Percentiles rank a stretch among this genome's conserved stretches.
Evolutionary conservation across 92 coral and sea anemone species (phyloP).

Genomic region (Porites cylindrica): DNA sequence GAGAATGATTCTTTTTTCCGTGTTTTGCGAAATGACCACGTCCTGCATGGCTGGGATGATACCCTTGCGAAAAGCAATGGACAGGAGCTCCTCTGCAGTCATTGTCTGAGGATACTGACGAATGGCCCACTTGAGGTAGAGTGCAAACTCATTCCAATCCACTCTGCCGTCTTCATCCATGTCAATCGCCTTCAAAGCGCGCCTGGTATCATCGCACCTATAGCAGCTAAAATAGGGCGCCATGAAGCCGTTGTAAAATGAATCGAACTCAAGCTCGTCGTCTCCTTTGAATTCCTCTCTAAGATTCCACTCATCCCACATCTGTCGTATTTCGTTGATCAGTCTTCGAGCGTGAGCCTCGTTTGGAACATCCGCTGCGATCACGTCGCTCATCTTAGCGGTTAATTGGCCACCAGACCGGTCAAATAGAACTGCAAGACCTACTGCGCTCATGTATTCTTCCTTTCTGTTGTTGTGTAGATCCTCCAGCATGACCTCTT

Average conservation of each 20-base stretch:
- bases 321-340: conserved; percentile 51
- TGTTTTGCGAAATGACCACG: conserved; percentile 4
- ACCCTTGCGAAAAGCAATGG: conserved; percentile 60
- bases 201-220: conserved; percentile 51
- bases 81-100: conserved; percentile 38
- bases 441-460: conserved; percentile 81
- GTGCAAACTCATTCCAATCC: conserved; percentile 58
- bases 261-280: conserved; percentile 63
- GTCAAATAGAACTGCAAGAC: conserved; percentile 73
- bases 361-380: conserved; percentile 45
- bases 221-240: conserved; percentile 72
- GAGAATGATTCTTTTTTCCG: not conserved
- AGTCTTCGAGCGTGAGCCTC: conserved; percentile 29
- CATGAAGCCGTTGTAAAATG: conserved; percentile 75
- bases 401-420: conserved; percentile 82
- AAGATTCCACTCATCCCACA: conserved; percentile 73
- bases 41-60: conserved; percentile 87
- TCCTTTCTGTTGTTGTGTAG: conserved; percentile 71
- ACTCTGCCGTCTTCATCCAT: conserved; percentile 59
- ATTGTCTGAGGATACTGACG: conserved; percentile 38
- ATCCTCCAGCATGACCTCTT: conserved; percentile 76
- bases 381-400: conserved; percentile 59
- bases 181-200: conserved; percentile 60
- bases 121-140: conserved; percentile 52
- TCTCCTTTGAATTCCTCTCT: conserved; percentile 49